phyloP scores from a whole-genome alignment of 2,797 vertebrate genomes.

The Acropternis orthonyx region DNA sequence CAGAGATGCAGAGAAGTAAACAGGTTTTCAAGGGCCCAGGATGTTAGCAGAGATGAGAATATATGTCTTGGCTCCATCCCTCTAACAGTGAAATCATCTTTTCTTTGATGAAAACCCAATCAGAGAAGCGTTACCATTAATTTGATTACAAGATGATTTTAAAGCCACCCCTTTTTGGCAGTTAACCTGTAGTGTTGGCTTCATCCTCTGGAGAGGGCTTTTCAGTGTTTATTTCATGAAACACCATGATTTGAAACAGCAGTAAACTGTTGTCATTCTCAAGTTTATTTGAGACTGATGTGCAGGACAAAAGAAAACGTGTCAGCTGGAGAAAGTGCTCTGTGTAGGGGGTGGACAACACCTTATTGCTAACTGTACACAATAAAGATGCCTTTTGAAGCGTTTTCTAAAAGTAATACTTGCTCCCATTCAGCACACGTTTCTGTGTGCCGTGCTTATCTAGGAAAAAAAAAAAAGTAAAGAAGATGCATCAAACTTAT shows the following conservation, averaged over 20 bases:
- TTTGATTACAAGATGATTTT: neutral
- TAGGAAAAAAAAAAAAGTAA: neutral
- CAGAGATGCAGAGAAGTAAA: neutral
- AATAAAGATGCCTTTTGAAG: neutral
- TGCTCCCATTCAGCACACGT: fast-evolving
- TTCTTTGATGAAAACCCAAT: neutral
- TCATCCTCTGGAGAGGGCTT: neutral
- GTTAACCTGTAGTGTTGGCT: neutral
- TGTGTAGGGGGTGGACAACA: neutral
- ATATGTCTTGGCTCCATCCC: neutral
- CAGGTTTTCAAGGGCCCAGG: neutral
- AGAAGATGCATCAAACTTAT: neutral
- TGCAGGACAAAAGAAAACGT: neutral
- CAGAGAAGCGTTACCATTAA: neutral
- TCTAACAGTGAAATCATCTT: neutral
- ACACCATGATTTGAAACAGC: neutral
- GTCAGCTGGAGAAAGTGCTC: neutral
- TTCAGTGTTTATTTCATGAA: neutral
- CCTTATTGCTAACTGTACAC: neutral
- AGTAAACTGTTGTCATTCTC: neutral
- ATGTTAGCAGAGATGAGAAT: neutral
- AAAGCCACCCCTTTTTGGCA: neutral
- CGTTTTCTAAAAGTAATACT: neutral
- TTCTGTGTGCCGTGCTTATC: neutral
- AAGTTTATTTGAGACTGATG: slow-evolving; percentile 3